These are phyloP conservation scores for Galaxias olidus DNA, from an alignment of 2,797 vertebrate species.

Conservation along the genomic window DNA sequence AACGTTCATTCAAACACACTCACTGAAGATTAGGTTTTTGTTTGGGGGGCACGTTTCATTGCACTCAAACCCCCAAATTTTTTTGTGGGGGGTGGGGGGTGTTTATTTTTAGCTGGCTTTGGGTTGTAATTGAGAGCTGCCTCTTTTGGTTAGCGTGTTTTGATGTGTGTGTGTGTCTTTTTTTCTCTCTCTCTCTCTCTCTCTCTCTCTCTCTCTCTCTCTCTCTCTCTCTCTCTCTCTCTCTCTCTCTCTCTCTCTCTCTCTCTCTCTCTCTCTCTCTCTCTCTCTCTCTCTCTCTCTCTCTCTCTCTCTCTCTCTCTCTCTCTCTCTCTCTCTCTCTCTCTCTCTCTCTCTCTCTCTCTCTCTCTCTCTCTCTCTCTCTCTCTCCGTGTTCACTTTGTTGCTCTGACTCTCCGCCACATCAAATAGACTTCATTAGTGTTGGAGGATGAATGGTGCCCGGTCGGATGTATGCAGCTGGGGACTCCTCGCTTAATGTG, in stretches of 20 bases:
- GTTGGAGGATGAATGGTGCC: constrained; percentile 65
- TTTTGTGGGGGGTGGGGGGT: too few relatives aligned
- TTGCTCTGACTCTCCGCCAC: constrained; percentile 43
- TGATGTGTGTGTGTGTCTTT: constrained; percentile 57
- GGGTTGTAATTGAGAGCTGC: constrained; percentile 75
- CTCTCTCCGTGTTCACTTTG: constrained; percentile 49
- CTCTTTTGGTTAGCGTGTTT: constrained; percentile 64
- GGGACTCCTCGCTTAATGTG: constrained; percentile 64
- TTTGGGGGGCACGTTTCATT: constrained; percentile 49
- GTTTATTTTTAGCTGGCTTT: constrained; percentile 75
- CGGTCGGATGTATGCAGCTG: constrained; percentile 68
- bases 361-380: constrained; percentile 20
- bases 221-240: constrained; percentile 42
- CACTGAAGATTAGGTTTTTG: constrained; percentile 40
- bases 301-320: constrained; percentile 38
- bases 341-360: constrained; percentile 24
- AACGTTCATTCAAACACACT: constrained; percentile 18
- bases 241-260: neutral
- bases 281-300: constrained; percentile 63
- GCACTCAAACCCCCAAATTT: constrained; percentile 66
- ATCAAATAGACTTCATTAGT: constrained; percentile 72
- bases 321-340: neutral
- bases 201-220: constrained; percentile 62
- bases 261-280: constrained; percentile 25
- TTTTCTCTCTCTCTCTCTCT: constrained; percentile 60